A percentile compares a stretch with the other conserved stretches of the same genome.
phyloP scores from a whole-genome alignment of 2,797 vertebrate species.

The Alosa sapidissima region DNA sequence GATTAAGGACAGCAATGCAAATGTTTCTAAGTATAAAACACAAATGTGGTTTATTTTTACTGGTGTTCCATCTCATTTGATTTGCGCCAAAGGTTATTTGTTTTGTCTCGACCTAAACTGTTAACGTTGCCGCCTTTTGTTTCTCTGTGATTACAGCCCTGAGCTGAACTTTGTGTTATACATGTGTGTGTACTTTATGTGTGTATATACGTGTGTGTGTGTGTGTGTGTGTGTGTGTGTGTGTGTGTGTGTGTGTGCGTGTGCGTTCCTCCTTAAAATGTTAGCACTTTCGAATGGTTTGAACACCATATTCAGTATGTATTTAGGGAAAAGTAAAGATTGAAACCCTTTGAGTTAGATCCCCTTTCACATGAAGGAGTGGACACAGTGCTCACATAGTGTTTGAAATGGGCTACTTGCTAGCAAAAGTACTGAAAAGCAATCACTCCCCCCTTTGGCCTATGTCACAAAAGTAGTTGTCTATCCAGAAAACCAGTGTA shows the following conservation, averaged over 20 bases:
- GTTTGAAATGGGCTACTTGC: background rate
- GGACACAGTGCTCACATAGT: background rate
- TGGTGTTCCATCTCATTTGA: conserved; percentile 1
- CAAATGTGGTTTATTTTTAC: background rate
- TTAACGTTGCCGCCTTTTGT: conserved; percentile 5
- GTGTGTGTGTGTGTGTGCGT: conserved; percentile 1
- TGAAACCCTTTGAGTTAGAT: background rate
- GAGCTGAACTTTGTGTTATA: conserved; percentile 1
- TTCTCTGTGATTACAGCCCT: background rate
- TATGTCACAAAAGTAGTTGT: background rate
- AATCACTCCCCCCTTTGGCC: background rate
- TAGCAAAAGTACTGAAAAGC: background rate
- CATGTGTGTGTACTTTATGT: background rate
- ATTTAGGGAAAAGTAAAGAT: background rate
- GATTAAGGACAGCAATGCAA: conserved; percentile 14
- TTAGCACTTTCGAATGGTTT: conserved; percentile 30
- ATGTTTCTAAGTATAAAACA: conserved; percentile 10
- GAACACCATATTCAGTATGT: conserved; percentile 13
- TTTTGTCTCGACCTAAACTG: conserved; percentile 1
- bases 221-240: conserved; percentile 27
- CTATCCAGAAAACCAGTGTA: background rate
- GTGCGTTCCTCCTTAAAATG: background rate
- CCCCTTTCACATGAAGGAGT: background rate
- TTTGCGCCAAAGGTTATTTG: conserved; percentile 43
- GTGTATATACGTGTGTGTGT: background rate